Evolutionary conservation across 1,140 invertebrate genomes (phyloP).

Genomic region (Wasmannia auropunctata): DNA sequence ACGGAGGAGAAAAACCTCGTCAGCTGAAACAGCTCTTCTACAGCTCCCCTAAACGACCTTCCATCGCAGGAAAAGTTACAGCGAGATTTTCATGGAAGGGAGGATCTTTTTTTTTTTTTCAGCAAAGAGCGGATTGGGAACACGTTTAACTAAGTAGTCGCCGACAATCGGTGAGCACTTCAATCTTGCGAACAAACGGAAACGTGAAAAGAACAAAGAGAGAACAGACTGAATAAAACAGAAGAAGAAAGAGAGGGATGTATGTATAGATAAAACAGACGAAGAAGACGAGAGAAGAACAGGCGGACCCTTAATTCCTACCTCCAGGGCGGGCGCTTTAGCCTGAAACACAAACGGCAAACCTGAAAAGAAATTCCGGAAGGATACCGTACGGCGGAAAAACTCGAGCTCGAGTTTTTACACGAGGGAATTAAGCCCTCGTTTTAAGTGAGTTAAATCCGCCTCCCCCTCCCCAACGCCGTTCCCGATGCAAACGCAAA

Average conservation of each 20-base stretch:
- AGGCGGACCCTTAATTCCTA: constrained; percentile 80
- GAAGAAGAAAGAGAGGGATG: constrained; percentile 36
- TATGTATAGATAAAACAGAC: constrained; percentile 60
- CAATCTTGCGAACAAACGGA: constrained; percentile 55
- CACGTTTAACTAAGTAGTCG: constrained; percentile 46
- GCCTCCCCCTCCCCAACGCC: not conserved
- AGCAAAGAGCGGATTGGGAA: constrained; percentile 16
- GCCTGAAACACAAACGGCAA: constrained; percentile 85
- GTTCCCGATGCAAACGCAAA: constrained; percentile 22
- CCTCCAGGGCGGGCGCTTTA: constrained; percentile 84
- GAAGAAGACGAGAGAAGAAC: constrained; percentile 67
- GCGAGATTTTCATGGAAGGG: constrained; percentile 11
- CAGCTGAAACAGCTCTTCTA: constrained; percentile 42
- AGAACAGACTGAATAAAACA: constrained; percentile 37
- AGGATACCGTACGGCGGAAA: constrained; percentile 7
- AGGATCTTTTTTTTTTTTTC: constrained; percentile 15
- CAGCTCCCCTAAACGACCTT: not conserved
- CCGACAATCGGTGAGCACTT: constrained; percentile 52
- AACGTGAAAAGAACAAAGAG: constrained; percentile 64
- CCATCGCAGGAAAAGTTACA: constrained; percentile 16
- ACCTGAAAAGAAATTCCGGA: constrained; percentile 76
- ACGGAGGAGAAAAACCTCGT: constrained; percentile 31
- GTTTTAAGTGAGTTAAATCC: constrained; percentile 24
- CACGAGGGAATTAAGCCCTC: constrained; percentile 25
- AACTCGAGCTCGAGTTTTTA: constrained; percentile 39